Conservation (phyloP, 2,797 vertebrate genomes). For the Sebastes vulpes region DNA sequence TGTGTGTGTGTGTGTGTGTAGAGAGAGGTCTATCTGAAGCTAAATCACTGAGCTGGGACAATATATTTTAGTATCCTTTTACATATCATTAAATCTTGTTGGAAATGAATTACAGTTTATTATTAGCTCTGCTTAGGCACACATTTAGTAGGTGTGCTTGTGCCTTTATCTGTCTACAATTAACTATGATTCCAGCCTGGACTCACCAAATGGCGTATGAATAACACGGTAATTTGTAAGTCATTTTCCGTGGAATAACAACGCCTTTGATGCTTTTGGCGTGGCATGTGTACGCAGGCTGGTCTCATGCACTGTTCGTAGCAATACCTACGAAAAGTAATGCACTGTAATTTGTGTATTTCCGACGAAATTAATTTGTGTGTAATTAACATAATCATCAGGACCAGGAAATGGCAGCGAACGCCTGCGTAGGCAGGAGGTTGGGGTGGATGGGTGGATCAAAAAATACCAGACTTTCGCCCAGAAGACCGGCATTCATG, state of each 20-base stretch:
- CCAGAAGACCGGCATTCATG: too few relatives aligned
- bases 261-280: background rate
- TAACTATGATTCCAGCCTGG: background rate
- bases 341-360: too few relatives aligned
- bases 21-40: slow-evolving; percentile 1
- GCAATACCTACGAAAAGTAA: too few relatives aligned
- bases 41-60: slow-evolving; percentile 49
- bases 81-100: slow-evolving; percentile 57
- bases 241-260: background rate
- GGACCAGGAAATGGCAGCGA: too few relatives aligned
- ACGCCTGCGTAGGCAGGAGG: too few relatives aligned
- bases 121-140: slow-evolving; percentile 26
- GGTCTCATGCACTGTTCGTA: too few relatives aligned
- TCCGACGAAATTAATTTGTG: too few relatives aligned
- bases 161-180: background rate
- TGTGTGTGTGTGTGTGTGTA: background rate
- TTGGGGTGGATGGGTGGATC: too few relatives aligned
- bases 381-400: too few relatives aligned
- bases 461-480: too few relatives aligned
- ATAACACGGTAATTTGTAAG: background rate
- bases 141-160: background rate
- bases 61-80: slow-evolving; percentile 59
- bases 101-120: slow-evolving; percentile 15
- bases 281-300: accelerated
- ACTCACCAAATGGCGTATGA: background rate